Evolutionary conservation across 2,113 vertebrate species (phyloP).

Genomic region (Propithecus coquereli): DNA sequence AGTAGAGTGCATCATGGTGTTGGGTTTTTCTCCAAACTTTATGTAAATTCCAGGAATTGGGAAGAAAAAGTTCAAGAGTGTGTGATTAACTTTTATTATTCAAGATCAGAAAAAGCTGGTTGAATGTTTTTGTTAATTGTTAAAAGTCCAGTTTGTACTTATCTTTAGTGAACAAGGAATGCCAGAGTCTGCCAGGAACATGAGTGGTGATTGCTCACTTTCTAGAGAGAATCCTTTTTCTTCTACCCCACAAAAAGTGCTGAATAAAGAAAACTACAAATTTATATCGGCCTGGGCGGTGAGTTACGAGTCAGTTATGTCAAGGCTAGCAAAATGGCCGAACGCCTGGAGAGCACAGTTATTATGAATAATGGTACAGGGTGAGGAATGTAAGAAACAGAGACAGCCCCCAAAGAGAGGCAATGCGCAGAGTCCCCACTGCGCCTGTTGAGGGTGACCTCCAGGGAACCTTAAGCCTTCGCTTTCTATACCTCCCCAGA

Average conservation of each 20-base stretch:
- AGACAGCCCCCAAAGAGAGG: neutral
- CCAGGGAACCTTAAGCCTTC: neutral
- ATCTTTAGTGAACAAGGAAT: neutral
- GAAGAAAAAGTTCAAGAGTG: neutral
- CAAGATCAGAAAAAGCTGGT: neutral
- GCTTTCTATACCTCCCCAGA: neutral
- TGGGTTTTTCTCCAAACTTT: neutral
- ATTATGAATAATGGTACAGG: neutral
- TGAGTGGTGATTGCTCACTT: neutral
- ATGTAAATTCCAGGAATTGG: constrained; percentile 5
- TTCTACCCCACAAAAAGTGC: neutral
- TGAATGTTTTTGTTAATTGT: neutral
- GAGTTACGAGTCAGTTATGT: neutral
- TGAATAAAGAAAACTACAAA: neutral
- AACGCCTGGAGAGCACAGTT: neutral
- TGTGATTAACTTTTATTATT: neutral
- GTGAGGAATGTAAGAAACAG: neutral
- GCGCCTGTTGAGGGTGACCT: neutral
- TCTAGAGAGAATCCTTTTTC: constrained; percentile 4
- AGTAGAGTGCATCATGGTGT: neutral
- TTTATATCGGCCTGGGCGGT: neutral
- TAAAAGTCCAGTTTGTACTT: constrained; percentile 2
- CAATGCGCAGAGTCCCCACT: neutral
- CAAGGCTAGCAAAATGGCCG: neutral
- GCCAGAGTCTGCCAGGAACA: neutral